Conservation (phyloP, 2,888 invertebrate genomes). For the Meloe dianella region DNA sequence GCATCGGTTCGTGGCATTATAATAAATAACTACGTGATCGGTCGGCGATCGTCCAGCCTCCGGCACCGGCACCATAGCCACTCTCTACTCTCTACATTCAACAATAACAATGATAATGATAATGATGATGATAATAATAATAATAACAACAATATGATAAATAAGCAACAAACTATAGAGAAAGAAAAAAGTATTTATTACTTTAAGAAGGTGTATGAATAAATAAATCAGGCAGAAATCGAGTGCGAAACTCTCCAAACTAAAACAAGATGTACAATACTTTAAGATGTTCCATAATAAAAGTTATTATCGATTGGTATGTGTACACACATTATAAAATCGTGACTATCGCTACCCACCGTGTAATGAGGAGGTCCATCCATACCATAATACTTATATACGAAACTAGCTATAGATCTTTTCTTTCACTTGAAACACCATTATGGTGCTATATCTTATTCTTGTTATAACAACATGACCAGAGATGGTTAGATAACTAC, state of each 20-base stretch:
- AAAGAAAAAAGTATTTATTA: conserved; percentile 9
- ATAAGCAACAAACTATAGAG: not conserved
- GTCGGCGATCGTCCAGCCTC: conserved; percentile 34
- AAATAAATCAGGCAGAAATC: conserved; percentile 46
- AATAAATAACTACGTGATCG: conserved; percentile 37
- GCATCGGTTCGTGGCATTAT: conserved; percentile 36
- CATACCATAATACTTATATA: conserved; percentile 15
- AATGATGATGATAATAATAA: not conserved
- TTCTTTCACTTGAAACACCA: conserved; percentile 36
- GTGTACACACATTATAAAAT: conserved; percentile 58
- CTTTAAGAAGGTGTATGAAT: conserved; percentile 11
- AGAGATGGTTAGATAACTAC: conserved; percentile 31
- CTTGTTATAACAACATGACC: conserved; percentile 41
- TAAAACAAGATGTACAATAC: conserved; percentile 57
- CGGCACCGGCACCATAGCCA: conserved; percentile 30
- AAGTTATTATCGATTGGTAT: conserved; percentile 58
- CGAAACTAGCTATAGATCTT: conserved; percentile 30
- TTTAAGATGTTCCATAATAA: conserved; percentile 56
- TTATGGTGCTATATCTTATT: conserved; percentile 44
- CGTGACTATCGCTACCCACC: conserved; percentile 60
- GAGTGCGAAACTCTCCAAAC: conserved; percentile 46
- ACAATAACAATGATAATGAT: not conserved
- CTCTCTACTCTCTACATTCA: not conserved
- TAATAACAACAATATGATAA: conserved; percentile 9
- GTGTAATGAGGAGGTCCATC: conserved; percentile 58